Conservation (phyloP, 2,888 invertebrate species). For the Bedellia somnulentella region DNA sequence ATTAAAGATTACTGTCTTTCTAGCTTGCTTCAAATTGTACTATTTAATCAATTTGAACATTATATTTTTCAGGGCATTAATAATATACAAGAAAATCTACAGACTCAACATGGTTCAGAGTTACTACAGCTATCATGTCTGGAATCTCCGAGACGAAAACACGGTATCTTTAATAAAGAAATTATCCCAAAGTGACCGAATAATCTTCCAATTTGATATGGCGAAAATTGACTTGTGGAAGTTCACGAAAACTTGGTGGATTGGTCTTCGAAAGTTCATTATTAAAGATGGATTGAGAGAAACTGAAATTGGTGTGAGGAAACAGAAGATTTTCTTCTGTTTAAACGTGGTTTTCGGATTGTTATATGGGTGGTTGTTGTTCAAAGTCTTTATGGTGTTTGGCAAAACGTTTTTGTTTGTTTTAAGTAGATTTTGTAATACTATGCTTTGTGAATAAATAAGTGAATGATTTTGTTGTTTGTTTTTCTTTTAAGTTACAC, state of each 20-base stretch:
- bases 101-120: conserved; percentile 6
- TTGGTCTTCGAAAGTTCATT: conserved; percentile 9
- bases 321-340: conserved; percentile 6
- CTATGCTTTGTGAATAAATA: no score
- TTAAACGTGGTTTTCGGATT: conserved; percentile 5
- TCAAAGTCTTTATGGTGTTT: not conserved
- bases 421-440: no score
- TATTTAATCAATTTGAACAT: no score
- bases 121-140: conserved; percentile 7
- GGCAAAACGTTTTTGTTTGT: no score
- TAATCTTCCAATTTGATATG: conserved; percentile 9
- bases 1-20: no score
- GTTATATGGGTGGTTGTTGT: conserved; percentile 4
- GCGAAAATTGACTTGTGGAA: conserved; percentile 5
- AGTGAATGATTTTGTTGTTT: no score
- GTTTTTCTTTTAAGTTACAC: no score
- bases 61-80: conserved; percentile 6
- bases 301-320: conserved; percentile 7
- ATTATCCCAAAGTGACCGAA: conserved; percentile 6
- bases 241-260: conserved; percentile 6
- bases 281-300: conserved; percentile 8
- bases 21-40: no score
- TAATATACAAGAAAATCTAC: conserved; percentile 7
- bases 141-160: conserved; percentile 8
- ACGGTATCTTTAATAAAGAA: conserved; percentile 1